Evolutionary conservation across 2,888 invertebrate species (phyloP).

Genomic region (Torymus auratus): DNA sequence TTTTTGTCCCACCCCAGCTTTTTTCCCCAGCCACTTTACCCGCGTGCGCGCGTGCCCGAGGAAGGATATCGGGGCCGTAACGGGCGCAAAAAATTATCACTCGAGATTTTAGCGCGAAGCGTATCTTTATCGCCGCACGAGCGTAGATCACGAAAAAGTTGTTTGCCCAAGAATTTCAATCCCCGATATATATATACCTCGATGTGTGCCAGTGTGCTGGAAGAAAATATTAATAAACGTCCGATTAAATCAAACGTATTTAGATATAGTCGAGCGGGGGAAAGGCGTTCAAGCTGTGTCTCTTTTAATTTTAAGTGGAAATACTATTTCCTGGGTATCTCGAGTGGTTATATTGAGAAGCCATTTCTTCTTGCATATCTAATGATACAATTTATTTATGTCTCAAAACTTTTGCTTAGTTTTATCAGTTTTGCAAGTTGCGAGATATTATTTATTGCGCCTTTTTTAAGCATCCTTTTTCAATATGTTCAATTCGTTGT

Average conservation of each 20-base stretch:
- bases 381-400: slow-evolving; percentile 15
- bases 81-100: slow-evolving; percentile 45
- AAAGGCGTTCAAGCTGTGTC: background rate
- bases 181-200: background rate
- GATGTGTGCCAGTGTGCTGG: background rate
- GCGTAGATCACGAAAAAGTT: slow-evolving; percentile 52
- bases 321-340: background rate
- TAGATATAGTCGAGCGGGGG: background rate
- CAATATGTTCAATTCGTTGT: background rate
- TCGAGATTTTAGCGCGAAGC: slow-evolving; percentile 45
- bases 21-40: slow-evolving; percentile 21
- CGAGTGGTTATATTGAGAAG: background rate
- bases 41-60: too few species aligned
- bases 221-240: slow-evolving; percentile 34
- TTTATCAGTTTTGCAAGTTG: background rate
- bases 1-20: slow-evolving; percentile 17
- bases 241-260: slow-evolving; percentile 18
- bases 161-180: slow-evolving; percentile 34
- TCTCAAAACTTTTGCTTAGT: background rate
- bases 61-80: slow-evolving; percentile 33
- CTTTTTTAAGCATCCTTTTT: background rate
- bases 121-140: slow-evolving; percentile 42
- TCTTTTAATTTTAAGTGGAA: slow-evolving; percentile 1
- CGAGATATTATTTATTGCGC: background rate
- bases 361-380: background rate